phyloP scores from a whole-genome alignment of 2,797 vertebrate genomes.

The Buceros bicornis region DNA sequence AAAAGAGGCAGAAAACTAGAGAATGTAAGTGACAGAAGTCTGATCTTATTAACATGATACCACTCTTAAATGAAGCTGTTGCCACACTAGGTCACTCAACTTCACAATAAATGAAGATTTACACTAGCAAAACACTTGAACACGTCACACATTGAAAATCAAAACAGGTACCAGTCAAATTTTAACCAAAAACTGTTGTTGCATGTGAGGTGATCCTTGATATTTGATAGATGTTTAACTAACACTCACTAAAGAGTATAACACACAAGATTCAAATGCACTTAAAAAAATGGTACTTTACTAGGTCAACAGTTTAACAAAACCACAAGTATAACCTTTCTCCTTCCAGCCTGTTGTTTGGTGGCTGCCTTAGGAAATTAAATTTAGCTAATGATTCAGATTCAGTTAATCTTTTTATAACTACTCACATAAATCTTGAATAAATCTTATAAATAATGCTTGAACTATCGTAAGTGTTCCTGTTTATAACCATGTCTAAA shows the following conservation, averaged over 20 bases:
- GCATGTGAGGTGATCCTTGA: not conserved
- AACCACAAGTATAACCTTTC: not conserved
- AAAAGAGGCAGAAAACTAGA: not conserved
- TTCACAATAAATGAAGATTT: not conserved
- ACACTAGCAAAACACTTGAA: not conserved
- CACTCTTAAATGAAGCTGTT: not conserved
- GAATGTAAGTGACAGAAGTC: not conserved
- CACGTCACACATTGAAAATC: not conserved
- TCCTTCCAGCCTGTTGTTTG: not conserved
- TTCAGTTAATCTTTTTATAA: constrained; percentile 23
- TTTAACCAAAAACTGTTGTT: not conserved
- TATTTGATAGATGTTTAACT: not conserved
- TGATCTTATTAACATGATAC: not conserved
- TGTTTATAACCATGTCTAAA: not conserved
- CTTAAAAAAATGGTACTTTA: not conserved
- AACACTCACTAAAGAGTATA: not conserved
- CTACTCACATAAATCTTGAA: not conserved
- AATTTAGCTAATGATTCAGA: constrained; percentile 16
- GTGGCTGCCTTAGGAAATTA: not conserved
- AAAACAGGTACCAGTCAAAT: not conserved
- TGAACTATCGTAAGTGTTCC: not conserved
- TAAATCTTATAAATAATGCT: not conserved
- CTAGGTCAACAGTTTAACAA: not conserved
- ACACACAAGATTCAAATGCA: not conserved
- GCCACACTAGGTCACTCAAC: not conserved